Evolutionary conservation across 2,113 vertebrate genomes (phyloP), one percentile per base, ranked within the genome.

Genomic region (Hippocampus guttulatus): DNA sequence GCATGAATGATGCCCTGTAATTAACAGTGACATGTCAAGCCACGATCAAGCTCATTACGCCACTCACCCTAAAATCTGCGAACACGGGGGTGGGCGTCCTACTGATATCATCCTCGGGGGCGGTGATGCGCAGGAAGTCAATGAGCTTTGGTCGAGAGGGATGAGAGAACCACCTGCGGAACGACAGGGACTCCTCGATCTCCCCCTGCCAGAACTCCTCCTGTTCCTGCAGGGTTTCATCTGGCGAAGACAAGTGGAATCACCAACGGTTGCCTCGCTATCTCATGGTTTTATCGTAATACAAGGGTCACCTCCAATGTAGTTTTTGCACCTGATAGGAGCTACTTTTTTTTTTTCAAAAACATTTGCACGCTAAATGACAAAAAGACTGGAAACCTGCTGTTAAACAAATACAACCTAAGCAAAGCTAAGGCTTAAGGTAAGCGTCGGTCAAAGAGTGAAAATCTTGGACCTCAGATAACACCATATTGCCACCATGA

Each of bases 161-260:
- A 38, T 84, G 68, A 30, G 80, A 84, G 16, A 87, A 71, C 12
- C 73, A 77, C 51, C 62, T 82, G 72, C 73, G 84, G 70, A 52
- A 64, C 40, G 79, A 78, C 30, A 90, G 73, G 27, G 82, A 78
- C 47, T 90, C 88, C 71, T 86, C 88, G 0, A 85, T 83, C 69
- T 91, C 90, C 81, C 77, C 77, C 70, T 88, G 81, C 87, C 87
- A 91, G 73, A 83, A 77, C 64, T 87, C 55, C 49, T 88, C 81
- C 81, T 87, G 85, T 62, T 77, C 82, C 79, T 71, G 75, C 49
- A 84, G 78, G 47, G 81, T 78, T 67, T 85, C 83, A 3, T 89
- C 88, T 90, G 81, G 40, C 74, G 54, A 11, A 21, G 43, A 62
- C 18, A 33, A 41, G 51, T 49, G 45, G 2, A 9, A 23, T 47